A percentile compares a stretch with the other conserved stretches of the same genome.
These are phyloP conservation scores for Brachynemurus nebulosus DNA, from an alignment of 2,888 invertebrate species.

Conservation along the genomic window DNA sequence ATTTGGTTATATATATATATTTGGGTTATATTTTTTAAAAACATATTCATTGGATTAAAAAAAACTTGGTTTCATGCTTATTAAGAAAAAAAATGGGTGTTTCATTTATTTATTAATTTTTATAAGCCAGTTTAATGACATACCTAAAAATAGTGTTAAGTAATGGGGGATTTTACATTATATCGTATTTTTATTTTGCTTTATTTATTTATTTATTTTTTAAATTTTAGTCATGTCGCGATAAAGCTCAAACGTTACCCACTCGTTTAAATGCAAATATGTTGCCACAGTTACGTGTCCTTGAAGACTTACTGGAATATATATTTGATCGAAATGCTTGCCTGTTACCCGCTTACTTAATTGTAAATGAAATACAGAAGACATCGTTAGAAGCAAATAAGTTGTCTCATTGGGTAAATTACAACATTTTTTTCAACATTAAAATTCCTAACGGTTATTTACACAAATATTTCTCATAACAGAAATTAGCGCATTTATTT, in stretches of 20 bases:
- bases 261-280: conserved; percentile 63
- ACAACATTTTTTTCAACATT: background rate
- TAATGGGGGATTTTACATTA: too few relatives aligned
- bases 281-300: conserved; percentile 65
- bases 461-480: conserved; percentile 10
- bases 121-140: too few relatives aligned
- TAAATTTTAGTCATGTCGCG: conserved; percentile 63
- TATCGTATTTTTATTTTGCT: too few relatives aligned
- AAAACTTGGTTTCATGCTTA: too few relatives aligned
- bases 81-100: too few relatives aligned
- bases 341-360: conserved; percentile 84
- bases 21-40: too few relatives aligned
- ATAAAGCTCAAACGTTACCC: conserved; percentile 75
- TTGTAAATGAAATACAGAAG: conserved; percentile 90
- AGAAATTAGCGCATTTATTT: conserved; percentile 74
- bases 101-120: too few relatives aligned
- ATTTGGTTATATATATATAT: too few relatives aligned
- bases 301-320: conserved; percentile 69
- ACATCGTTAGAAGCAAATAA: conserved; percentile 63
- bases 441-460: background rate
- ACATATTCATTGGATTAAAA: too few relatives aligned
- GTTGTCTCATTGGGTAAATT: conserved; percentile 82
- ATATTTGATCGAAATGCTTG: conserved; percentile 89
- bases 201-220: too few relatives aligned
- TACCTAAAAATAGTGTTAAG: too few relatives aligned